Evolutionary conservation across 2,888 invertebrate species (phyloP), one percentile per base, ranked within the genome.

Genomic region (Pristionchus entomophagus): DNA sequence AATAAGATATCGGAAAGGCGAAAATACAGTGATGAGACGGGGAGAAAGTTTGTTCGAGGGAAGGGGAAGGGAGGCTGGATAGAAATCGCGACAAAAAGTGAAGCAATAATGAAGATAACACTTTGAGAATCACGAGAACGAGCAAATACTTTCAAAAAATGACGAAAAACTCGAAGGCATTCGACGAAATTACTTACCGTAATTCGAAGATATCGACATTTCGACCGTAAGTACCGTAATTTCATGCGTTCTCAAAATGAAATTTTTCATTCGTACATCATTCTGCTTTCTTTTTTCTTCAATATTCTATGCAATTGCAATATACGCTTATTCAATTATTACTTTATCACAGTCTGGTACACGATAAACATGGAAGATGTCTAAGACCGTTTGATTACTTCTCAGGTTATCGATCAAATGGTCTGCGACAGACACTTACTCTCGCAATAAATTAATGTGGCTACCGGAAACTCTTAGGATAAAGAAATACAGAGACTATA

Each of bases 361-460:
- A 73, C 73, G 73, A 73, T 2, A 19, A 73, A 26, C 65, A 69
- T 69, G 26, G 19, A 69, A 22, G 17, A 73, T 26, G 41, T 73
- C 41, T 41, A 73, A 29, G 41, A 73, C 73, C 73, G 26, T 26
- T n/a, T 73, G 73, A 73, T 73, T 73, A 22, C 26, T 32, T 73
- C 41, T 73, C 73, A 41, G 45, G 69, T 73, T 45, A 56, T 56
- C 56, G 22, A 56, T n/a, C n/a, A 56, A 56, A n/a, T n/a, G 56
- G 56, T 56, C 56, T 56, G 56, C 19, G n/a, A 56, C 56, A 45
- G 73, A 73, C 73, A n/a, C 14, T n/a, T 35, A 22, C 45, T 73
- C 45, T 73, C 41, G 73, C 22, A 73, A 73, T 73, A 73, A 73
- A 73, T 73, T 73, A 73, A 73, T 35, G 65, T 65, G 65, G 73